Base-by-base conservation (phyloP, 2,797 vertebrate species). In the Arctocebus calabarensis region DNA sequence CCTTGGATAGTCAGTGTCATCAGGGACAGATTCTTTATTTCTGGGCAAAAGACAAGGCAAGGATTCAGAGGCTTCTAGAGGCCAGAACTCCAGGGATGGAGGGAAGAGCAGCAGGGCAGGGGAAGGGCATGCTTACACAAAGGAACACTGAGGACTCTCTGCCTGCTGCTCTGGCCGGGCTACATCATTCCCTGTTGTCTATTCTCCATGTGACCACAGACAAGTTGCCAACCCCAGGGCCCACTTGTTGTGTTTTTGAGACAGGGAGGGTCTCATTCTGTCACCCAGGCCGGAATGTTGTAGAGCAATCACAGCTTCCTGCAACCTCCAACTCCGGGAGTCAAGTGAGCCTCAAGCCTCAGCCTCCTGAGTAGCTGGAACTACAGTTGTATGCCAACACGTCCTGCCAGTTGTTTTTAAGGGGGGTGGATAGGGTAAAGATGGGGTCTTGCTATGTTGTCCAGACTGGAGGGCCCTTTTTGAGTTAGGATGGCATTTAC, bases 1-100 rank as follows among this genome's bases (percentile, higher is more conserved):
- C 97, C 97, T 34, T 95, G 81, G 13, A 96, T 57, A 0, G 12
- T 96, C 84, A 97, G 73, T 0, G 40, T 91, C 97, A 97, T 96
- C 81, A 62, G 96, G 37, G 97, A 96, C 57, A 97, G 73, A 7
- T 9, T 86, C 84, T 94, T 84, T 20, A 93, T 84, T 25, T 96
- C 97, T 97, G 73, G 32, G 19, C 16, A 59, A 59, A 16, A 89
- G 84, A 57, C 12, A 77, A 78, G 43, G 37, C 2, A 2, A 43
- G 86, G 32, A 43, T 40, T 79, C 4, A 66, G 68, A 17, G 71
- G 7, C 22, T 1, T 29, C 59, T 14, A 13, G 73, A 75, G 40
- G 64, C 48, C 12, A n/a, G 68, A 0, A 1, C 40, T 10, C 7
- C 17, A 17, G 77, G 45, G 17, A 7, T 1, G 16, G 13, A 20